Percentiles rank a stretch among this genome's conserved stretches.
Conservation (phyloP, 2,113 vertebrate genomes). For the Eira barbara region DNA sequence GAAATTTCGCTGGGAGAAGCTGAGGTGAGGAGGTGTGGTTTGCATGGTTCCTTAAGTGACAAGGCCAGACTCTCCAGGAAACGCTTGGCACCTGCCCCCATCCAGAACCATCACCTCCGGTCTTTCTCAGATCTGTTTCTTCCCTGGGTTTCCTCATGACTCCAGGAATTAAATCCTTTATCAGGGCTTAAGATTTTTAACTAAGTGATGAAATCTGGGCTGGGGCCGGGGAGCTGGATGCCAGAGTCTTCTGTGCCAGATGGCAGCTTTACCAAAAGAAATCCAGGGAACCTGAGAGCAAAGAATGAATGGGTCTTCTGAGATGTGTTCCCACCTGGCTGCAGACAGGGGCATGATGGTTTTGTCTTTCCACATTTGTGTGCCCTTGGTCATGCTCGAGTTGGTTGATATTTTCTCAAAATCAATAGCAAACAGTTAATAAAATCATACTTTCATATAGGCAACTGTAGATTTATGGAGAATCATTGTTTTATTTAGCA, state of each 20-base stretch:
- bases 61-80: not conserved
- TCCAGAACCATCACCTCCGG: not conserved
- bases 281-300: not conserved
- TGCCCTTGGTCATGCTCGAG: not conserved
- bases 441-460: not conserved
- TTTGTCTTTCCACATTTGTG: not conserved
- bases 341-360: not conserved
- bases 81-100: not conserved
- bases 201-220: not conserved
- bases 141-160: not conserved
- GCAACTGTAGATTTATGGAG: not conserved
- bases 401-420: not conserved
- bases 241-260: not conserved
- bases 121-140: not conserved
- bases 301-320: not conserved
- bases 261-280: not conserved
- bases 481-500: not conserved
- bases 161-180: not conserved
- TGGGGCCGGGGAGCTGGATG: not conserved
- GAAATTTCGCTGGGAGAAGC: not conserved
- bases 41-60: not conserved
- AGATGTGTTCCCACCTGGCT: not conserved
- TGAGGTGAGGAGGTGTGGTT: not conserved
- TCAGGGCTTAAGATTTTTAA: not conserved
- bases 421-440: not conserved